Conservation (phyloP, 2,113 vertebrate genomes). For the Rattus norvegicus region GRCr8 NC_086025.1:14987501-14988000, state of each 20-base stretch:
- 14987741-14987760: not conserved
- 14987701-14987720: not conserved
- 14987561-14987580: not conserved
- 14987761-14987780: not conserved
- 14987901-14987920: not conserved
- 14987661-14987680: not conserved
- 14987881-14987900: not conserved
- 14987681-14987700: not conserved
- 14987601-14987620: not conserved
- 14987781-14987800: not conserved
- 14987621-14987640: not conserved
- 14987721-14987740: not conserved
- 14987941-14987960: not conserved
- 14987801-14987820: not conserved
- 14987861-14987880: not conserved
- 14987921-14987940: not conserved
- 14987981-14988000: not conserved
- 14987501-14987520: not conserved
- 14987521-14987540: not conserved
- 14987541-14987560: not conserved
- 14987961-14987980: not conserved
- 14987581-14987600: not conserved
- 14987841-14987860: too few relatives aligned
- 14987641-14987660: not conserved
- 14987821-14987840: not conserved